Evolutionary conservation across 2,888 invertebrate genomes (phyloP).

Genomic region (Drosophila fulvimacula): DNA sequence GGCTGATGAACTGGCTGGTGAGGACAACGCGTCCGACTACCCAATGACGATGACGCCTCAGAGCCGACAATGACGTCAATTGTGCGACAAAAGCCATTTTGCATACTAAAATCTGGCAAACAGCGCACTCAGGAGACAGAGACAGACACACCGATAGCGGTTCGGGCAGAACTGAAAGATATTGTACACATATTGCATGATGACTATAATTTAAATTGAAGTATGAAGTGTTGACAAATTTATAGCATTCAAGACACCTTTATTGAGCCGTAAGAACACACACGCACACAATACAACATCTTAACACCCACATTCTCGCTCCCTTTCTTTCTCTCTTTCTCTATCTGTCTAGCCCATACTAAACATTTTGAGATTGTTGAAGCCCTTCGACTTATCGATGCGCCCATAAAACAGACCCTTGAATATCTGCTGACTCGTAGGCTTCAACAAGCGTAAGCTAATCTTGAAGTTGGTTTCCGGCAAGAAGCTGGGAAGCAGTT

Average conservation of each 20-base stretch:
- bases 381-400: conserved; percentile 83
- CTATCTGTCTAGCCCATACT: conserved; percentile 69
- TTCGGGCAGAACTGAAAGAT: conserved; percentile 10
- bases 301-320: not conserved
- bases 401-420: conserved; percentile 67
- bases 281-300: not conserved
- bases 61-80: conserved; percentile 68
- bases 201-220: conserved; percentile 45
- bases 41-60: conserved; percentile 51
- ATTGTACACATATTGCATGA: conserved; percentile 26
- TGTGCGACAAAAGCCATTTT: conserved; percentile 74
- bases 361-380: conserved; percentile 82
- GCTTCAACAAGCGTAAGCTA: conserved; percentile 41
- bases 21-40: conserved; percentile 43
- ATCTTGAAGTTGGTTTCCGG: conserved; percentile 76
- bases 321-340: not conserved
- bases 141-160: conserved; percentile 1
- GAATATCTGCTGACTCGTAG: conserved; percentile 58
- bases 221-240: conserved; percentile 49
- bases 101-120: conserved; percentile 75
- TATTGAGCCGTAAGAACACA: conserved; percentile 25
- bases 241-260: conserved; percentile 43
- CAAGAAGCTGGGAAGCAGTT: conserved; percentile 78
- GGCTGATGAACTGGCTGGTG: conserved; percentile 39
- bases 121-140: conserved; percentile 17